Evolutionary conservation across 1,140 invertebrate genomes (phyloP), one percentile per base, ranked within the genome.

Genomic region (Drosophila kurseongensis): DNA sequence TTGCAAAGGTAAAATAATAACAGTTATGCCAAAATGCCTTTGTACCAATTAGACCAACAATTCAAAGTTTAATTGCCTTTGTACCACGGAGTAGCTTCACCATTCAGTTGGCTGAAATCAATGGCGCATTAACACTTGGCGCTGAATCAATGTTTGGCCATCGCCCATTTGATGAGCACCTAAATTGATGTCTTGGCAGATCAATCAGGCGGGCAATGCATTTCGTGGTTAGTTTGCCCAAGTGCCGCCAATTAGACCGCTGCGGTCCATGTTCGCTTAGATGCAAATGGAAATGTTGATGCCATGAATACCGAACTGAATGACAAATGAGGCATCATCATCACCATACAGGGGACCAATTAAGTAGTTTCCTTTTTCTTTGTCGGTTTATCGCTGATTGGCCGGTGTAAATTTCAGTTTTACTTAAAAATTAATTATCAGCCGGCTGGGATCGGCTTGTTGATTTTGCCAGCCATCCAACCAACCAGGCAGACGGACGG

Each of bases 391-490:
- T 56, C 51, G 29, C 55, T 54, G 41, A 67, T 63, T 51, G 58
- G 51, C 38, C 51, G 42, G 67, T 68, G 67, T 77, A 77, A 85
- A 72, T 85, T 76, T 67, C 66, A 41, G 67, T 63, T 76, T 84
- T 79, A 84, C 61, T 78, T 75, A 78, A 75, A 81, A 82, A 86
- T 86, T 78, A 86, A 78, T 81, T 85, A 85, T 86, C 78, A 85
- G 59, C 74, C 50, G 42, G 52, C 50, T 63, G 56, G 74, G 44
- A 69, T 58, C 72, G 67, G 50, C 27, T 54, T 80, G 81, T 77
- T 80, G 72, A 73, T 56, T 84, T 80, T 80, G 38, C 13, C 7
- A 9, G 27, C n/a, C 8, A 29, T 29, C 63, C 72, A 27, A n/a
- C 10, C 29, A 32, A 8, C 29, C 29, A 32, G 29, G 2, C 29